phyloP scores from a whole-genome alignment of 2,113 vertebrate genomes.

The Tympanuchus pallidicinctus region DNA sequence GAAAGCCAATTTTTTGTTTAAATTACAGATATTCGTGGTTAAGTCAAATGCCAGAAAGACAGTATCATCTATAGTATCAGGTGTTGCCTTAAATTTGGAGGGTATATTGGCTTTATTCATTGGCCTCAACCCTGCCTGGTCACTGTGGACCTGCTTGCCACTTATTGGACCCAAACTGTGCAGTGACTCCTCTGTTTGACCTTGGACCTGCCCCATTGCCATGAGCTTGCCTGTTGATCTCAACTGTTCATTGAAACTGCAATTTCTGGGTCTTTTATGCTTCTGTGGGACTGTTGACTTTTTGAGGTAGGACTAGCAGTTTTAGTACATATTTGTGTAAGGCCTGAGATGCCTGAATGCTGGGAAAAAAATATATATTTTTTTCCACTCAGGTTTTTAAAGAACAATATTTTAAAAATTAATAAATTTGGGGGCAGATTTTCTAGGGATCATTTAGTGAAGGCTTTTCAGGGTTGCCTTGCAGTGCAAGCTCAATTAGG shows the following conservation, averaged over 20 bases:
- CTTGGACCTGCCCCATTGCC: not conserved
- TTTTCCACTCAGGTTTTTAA: not conserved
- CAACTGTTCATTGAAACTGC: not conserved
- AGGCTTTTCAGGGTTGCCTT: not conserved
- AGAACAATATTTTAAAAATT: not conserved
- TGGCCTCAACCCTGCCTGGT: not conserved
- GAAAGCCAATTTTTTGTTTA: not conserved
- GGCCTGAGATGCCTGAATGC: not conserved
- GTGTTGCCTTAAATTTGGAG: not conserved
- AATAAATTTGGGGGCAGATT: not conserved
- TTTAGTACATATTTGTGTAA: not conserved
- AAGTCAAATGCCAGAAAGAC: not conserved
- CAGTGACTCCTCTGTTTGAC: not conserved
- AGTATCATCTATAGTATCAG: not conserved
- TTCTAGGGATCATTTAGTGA: not conserved
- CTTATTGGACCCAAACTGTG: not conserved
- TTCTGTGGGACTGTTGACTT: not conserved
- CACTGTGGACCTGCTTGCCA: not conserved
- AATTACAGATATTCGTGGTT: not conserved
- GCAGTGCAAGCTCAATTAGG: not conserved
- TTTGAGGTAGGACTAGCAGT: not conserved
- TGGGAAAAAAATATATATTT: not conserved
- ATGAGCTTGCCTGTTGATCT: not conserved
- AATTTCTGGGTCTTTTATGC: not conserved
- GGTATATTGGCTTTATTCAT: not conserved